Evolutionary conservation across 2,113 vertebrate genomes (phyloP), one percentile per base, ranked within the genome.

Genomic region (Falcunculus frontatus): DNA sequence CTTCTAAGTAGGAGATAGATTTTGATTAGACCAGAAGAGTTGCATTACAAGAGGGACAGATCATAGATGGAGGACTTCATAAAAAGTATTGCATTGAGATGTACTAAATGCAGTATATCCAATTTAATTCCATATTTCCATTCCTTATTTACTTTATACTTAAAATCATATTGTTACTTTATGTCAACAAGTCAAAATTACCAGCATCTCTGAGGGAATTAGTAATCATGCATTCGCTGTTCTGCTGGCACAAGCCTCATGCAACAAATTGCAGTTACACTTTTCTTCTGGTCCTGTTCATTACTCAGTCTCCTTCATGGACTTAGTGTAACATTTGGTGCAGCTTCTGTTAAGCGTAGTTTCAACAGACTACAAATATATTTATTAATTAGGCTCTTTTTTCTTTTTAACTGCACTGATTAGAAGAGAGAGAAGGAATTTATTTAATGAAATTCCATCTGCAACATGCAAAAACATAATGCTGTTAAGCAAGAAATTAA

Each of bases 261-360:
- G 59, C 42, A 89, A 90, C 41, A 95, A 89, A 77, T 73, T 68
- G 13, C 49, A 92, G 30, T 77, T 85, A 74, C 22, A 50, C 37
- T 93, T 94, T 89, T 90, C 26, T 52, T 74, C 32, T 73, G 41
- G 19, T 92, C 69, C n/a, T 86, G 16, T 35, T 92, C 42, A 30
- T 81, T 78, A 75, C 74, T 90, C 18, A 0, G 0, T 91, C 55
- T 80, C 16, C 25, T 70, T 85, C 81, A n/a, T n/a, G 13, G 63
- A 42, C 46, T 76, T 80, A 23, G 19, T 42, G 10, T 46, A 67
- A 50, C 22, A 72, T 67, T 88, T 37, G 29, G 17, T 59, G 57
- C 16, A 33, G 22, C 22, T 96, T 80, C 75, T 65, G 4, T 57
- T 44, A 63, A 22, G 41, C 6, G 1, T 63, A 47, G 60, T 70